Conservation (phyloP, 2,797 vertebrate species). For the Crocidura indochinensis region DNA sequence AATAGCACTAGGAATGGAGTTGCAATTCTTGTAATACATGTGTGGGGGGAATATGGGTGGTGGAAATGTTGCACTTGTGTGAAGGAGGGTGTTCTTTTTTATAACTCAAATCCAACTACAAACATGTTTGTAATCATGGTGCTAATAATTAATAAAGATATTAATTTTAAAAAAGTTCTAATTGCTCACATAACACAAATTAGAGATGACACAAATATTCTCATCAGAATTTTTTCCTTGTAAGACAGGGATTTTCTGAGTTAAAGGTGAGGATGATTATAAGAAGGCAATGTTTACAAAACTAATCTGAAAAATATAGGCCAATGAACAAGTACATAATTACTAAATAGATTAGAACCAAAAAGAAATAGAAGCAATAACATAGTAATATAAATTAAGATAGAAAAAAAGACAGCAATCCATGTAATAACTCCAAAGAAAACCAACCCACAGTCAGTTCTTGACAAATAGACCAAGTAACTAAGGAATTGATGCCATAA, state of each 20-base stretch:
- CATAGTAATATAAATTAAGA: neutral
- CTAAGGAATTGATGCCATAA: neutral
- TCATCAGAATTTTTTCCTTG: neutral
- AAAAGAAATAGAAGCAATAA: conserved; percentile 34
- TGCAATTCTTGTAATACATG: no score
- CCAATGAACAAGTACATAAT: neutral
- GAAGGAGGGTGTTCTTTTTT: neutral
- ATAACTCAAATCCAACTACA: no score
- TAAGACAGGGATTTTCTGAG: neutral
- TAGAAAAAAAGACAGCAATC: neutral
- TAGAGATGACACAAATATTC: neutral
- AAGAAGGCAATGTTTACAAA: neutral
- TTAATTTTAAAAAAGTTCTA: neutral
- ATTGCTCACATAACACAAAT: neutral
- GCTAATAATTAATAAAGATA: no score
- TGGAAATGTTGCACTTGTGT: no score
- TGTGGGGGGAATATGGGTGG: no score
- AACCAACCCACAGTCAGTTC: neutral
- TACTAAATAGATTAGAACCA: conserved; percentile 23
- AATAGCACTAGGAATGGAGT: no score
- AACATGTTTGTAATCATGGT: no score
- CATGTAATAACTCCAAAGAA: neutral
- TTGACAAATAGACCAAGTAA: conserved; percentile 15
- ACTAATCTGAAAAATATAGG: neutral
- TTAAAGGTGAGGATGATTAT: neutral